These are phyloP conservation scores for Leptinotarsa haldemani DNA, from an alignment of 2,888 invertebrate species.

Conservation along the genomic window DNA sequence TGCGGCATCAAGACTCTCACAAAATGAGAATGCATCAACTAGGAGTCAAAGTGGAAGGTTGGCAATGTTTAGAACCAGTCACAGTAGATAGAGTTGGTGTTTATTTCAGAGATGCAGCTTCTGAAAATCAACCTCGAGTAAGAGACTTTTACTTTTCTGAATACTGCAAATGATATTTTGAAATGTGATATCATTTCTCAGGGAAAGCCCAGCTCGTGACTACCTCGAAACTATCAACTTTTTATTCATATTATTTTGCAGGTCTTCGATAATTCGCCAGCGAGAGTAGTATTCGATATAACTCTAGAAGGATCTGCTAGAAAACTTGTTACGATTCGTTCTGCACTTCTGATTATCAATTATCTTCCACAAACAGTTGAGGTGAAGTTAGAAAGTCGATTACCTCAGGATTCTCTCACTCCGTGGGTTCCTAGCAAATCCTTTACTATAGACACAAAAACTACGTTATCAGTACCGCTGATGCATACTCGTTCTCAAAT, in stretches of 20 bases:
- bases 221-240: no score
- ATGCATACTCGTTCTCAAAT: slow-evolving; percentile 79
- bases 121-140: slow-evolving; percentile 61
- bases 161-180: background rate
- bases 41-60: slow-evolving; percentile 89
- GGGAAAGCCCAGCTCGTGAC: background rate
- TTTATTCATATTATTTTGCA: slow-evolving; percentile 25
- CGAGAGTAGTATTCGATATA: slow-evolving; percentile 91
- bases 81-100: slow-evolving; percentile 96
- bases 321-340: slow-evolving; percentile 92
- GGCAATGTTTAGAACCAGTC: slow-evolving; percentile 87
- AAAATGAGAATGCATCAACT: slow-evolving; percentile 87
- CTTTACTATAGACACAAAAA: slow-evolving; percentile 68
- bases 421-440: slow-evolving; percentile 62
- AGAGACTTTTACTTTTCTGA: slow-evolving; percentile 26
- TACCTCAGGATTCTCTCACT: slow-evolving; percentile 62
- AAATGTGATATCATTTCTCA: background rate
- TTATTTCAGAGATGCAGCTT: slow-evolving; percentile 82
- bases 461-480: slow-evolving; percentile 80
- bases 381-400: slow-evolving; percentile 75
- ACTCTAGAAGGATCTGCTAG: slow-evolving; percentile 93
- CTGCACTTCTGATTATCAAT: slow-evolving; percentile 86
- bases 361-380: slow-evolving; percentile 78
- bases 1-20: slow-evolving; percentile 79
- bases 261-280: slow-evolving; percentile 65